Percentiles rank a stretch among this genome's conserved stretches.
Conservation (phyloP, 64 coral and sea anemone species). For the Dendrophyllia cribrosa region DNA sequence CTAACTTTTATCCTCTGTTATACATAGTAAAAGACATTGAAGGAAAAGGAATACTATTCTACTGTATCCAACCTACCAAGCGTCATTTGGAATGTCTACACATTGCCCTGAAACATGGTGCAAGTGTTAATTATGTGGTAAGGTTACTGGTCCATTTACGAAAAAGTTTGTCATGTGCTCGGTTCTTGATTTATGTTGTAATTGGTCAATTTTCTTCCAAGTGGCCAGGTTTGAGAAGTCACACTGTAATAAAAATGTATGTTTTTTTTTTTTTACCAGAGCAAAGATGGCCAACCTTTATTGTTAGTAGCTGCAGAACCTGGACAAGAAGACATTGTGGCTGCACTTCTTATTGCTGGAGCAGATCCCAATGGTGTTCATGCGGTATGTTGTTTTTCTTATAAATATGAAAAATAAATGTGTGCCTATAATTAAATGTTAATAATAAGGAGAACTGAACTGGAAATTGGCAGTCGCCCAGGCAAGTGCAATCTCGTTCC, state of each 20-base stretch:
- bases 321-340: constrained; percentile 80
- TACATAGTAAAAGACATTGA: constrained; percentile 80
- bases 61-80: constrained; percentile 94
- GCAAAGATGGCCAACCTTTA: constrained; percentile 89
- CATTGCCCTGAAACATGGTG: constrained; percentile 88
- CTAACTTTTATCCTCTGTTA: not conserved
- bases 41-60: constrained; percentile 97
- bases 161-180: too few relatives aligned
- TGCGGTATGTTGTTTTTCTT: constrained; percentile 36
- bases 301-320: constrained; percentile 79
- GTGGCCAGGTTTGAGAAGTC: too few relatives aligned
- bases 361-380: constrained; percentile 87
- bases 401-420: too few relatives aligned
- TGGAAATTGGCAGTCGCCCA: too few relatives aligned
- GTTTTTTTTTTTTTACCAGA: constrained; percentile 59
- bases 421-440: not conserved
- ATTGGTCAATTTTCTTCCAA: too few relatives aligned
- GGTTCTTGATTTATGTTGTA: too few relatives aligned
- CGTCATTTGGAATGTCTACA: constrained; percentile 87
- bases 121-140: constrained; percentile 94
- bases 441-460: too few relatives aligned
- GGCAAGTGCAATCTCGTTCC: too few relatives aligned
- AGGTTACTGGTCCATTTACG: not conserved
- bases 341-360: constrained; percentile 74
- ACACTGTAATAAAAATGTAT: not conserved